Evolutionary conservation across 2,113 vertebrate species (phyloP), one percentile per base, ranked within the genome.

Genomic region (Chloropsis hardwickii): DNA sequence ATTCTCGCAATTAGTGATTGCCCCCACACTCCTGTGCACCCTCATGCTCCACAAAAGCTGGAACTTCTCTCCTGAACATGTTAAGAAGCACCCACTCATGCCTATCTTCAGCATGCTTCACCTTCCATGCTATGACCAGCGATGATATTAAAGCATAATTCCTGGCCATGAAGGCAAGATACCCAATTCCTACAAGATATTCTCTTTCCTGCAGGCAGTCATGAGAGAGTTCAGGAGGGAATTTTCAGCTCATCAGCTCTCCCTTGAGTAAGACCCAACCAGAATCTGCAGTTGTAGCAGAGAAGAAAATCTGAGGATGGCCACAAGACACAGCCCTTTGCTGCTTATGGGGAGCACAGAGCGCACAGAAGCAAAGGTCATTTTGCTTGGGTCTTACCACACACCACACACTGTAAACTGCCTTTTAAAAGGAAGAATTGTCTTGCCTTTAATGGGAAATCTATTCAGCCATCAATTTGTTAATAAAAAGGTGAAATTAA

Each of bases 401-500:
- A 62, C 1, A 6, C 20, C 9, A 27, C 0, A 1, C 37, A 66
- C 44, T 0, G 1, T 23, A 48, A 48, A 39, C 23, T 81, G 51
- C 31, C 37, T 61, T 90, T 64, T 62, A 82, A 78, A 77, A 73
- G 53, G 40, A 93, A 57, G 11, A 51, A 48, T 81, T 67, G 8
- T 57, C 70, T 71, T 71, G 51, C 53, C 84, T 89, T 94, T 93
- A 94, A 92, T 89, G 50, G 23, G 51, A 91, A 92, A 69, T 56
- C 66, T 78, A 78, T 56, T 44, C 82, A 94, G 74, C 56, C 77
- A 81, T 64, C 74, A 91, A 93, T 97, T 95, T 93, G 31, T 96
- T 96, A 94, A 96, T 92, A 95, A 88, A 91, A 93, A 94, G 92
- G 81, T 95, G 90, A 95, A 95, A 90, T 70, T 86, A 88, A 90